Conservation (phyloP, 2,113 vertebrate genomes). For the Platanista minor region DNA sequence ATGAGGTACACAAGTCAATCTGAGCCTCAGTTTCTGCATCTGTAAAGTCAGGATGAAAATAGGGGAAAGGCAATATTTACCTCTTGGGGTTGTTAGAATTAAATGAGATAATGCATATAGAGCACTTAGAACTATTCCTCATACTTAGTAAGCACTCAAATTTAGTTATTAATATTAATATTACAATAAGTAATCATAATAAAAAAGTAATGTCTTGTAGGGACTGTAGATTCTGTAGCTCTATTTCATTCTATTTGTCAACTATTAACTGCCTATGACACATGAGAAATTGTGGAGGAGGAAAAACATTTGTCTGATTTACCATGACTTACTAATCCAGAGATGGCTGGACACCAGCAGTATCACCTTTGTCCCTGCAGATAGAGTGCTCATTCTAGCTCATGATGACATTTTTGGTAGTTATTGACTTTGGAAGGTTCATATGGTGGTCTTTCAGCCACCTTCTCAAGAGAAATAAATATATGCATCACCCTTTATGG, state of each 20-base stretch:
- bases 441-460: background rate
- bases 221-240: background rate
- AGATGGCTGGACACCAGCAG: background rate
- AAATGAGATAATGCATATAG: background rate
- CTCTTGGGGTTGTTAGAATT: background rate
- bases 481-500: background rate
- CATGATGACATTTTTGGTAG: background rate
- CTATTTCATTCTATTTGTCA: background rate
- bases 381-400: background rate
- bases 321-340: background rate
- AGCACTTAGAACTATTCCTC: background rate
- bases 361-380: background rate
- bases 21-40: background rate
- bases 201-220: background rate
- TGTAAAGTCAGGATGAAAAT: background rate
- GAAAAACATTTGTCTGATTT: background rate
- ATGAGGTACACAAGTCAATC: background rate
- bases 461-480: background rate
- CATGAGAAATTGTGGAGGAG: background rate
- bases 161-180: background rate
- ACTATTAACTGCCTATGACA: background rate
- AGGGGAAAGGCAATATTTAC: background rate
- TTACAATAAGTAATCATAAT: background rate
- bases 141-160: background rate
- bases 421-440: background rate